These are phyloP conservation scores for Alexandromys fortis DNA, from an alignment of 2,113 vertebrate genomes.

Conservation along the genomic window DNA sequence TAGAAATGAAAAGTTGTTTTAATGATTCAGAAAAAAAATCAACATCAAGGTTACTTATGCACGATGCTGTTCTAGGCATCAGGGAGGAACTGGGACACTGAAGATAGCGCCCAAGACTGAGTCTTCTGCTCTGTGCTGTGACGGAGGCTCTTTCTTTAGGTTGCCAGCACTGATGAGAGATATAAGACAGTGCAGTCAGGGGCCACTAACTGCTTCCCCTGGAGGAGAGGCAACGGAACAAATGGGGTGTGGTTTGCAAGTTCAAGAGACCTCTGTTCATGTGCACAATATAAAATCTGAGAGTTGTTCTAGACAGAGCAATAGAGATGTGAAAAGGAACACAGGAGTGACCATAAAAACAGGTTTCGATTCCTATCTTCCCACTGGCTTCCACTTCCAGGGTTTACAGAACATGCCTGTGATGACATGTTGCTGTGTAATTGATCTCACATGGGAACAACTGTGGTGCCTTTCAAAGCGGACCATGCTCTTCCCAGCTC, in stretches of 20 bases:
- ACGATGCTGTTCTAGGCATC: background rate
- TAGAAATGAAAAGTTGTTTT: background rate
- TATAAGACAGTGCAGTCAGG: background rate
- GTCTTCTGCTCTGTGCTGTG: background rate
- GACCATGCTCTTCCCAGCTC: background rate
- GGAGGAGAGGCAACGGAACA: background rate
- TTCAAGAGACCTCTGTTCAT: background rate
- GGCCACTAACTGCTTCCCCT: background rate
- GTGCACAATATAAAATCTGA: background rate
- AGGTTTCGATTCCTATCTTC: background rate
- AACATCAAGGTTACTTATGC: background rate
- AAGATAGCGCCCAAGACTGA: background rate
- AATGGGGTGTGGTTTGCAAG: background rate
- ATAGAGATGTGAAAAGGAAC: background rate
- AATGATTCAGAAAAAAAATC: background rate
- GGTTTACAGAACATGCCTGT: background rate
- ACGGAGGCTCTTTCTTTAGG: background rate
- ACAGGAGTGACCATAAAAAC: background rate
- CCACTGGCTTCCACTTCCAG: background rate
- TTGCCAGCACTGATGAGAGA: background rate
- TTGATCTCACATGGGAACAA: background rate
- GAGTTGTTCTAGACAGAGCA: background rate
- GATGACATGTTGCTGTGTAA: background rate
- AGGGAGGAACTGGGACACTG: background rate
- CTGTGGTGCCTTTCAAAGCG: background rate